A percentile compares a stretch with the other conserved stretches of the same genome.
phyloP scores from a whole-genome alignment of 2,113 vertebrate genomes.

The Aegotheles bennettii region DNA sequence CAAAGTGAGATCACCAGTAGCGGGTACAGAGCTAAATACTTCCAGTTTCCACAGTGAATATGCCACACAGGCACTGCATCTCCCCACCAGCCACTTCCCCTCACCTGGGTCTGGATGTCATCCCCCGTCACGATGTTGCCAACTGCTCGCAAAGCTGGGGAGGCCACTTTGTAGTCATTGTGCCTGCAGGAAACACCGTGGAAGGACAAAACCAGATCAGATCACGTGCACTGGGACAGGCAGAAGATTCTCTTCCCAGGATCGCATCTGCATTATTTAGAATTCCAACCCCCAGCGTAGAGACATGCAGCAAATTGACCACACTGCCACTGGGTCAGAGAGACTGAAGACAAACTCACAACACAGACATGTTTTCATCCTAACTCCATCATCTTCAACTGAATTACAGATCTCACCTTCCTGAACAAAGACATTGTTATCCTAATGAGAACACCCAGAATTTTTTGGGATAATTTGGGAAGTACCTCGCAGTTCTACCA shows the following conservation, averaged over 20 bases:
- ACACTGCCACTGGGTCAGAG: not conserved
- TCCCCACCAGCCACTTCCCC: not conserved
- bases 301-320: accelerated
- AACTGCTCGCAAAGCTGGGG: slow-evolving; percentile 93
- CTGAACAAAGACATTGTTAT: not conserved
- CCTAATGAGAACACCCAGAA: not conserved
- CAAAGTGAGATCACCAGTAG: not conserved
- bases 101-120: slow-evolving; percentile 97
- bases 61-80: accelerated
- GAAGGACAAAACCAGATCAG: not conserved
- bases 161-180: slow-evolving; percentile 97
- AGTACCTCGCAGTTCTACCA: not conserved
- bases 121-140: slow-evolving; percentile 98
- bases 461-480: not conserved
- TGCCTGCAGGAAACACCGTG: slow-evolving; percentile 76
- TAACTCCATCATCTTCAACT: not conserved
- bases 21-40: not conserved
- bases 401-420: not conserved
- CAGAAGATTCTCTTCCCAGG: not conserved
- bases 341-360: not conserved
- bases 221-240: not conserved
- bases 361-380: not conserved
- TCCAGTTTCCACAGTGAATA: not conserved
- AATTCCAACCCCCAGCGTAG: not conserved
- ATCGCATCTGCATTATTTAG: not conserved